Evolutionary conservation across 2,797 vertebrate genomes (phyloP), one percentile per base, ranked within the genome.

Genomic region (Gouania willdenowi): DNA sequence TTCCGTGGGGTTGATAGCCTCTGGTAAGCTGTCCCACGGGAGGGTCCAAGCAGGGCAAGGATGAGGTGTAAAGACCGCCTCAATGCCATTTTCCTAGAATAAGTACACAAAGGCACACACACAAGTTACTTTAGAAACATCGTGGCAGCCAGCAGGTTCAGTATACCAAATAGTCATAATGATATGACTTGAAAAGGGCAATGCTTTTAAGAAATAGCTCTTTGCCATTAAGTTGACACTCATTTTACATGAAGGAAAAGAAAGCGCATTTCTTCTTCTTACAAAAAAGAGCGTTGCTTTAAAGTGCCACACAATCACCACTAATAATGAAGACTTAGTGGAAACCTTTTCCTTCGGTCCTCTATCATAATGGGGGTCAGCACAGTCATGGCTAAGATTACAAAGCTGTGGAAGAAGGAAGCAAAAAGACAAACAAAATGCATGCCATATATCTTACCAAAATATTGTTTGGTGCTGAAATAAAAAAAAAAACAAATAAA

Each of bases 1-100:
- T 92, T 97, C 92, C 41, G 86, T 90, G 44, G 95, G 96, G 79
- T 83, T 94, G 66, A 94, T 94, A 16, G 94, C 92, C 59, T 74
- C 68, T 31, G 95, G 95, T 22, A 98, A 84, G 51, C 12, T 81
- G 36, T 85, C 84, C 96, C 96, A 99, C 3, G 93, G 91, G 63
- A 98, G 70, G 3, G 86, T 88, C 92, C 92, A 94, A 18, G 6
- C 47, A 38, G 93, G 91, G 69, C 83, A 90, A 0, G 94, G 95
- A 81, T 98, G 94, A 31, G 89, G 79, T 54, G 87, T 79, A 70
- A 95, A 95, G 12, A 79, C 70, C 4, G 91, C 92, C 70, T 93
- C 83, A 8, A 98, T 91, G 57, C 92, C 91, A 35, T 84, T 88
- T 78, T 93, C 91, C 96, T 98, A 51, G 6, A 23, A 21, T 19